phyloP scores from a whole-genome alignment of 2,888 invertebrate genomes.

The Villa cingulata region DNA sequence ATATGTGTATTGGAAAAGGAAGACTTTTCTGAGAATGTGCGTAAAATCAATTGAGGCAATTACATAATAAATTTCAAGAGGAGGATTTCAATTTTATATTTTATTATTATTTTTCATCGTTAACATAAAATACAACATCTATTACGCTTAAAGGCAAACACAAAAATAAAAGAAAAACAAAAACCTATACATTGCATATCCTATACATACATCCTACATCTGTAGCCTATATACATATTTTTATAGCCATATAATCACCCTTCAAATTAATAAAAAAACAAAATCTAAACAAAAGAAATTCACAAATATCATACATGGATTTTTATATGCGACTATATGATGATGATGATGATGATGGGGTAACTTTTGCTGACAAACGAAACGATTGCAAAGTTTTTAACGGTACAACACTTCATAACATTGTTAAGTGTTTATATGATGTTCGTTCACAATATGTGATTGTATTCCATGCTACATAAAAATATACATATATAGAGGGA shows the following conservation, averaged over 20 bases:
- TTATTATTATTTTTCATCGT: not conserved
- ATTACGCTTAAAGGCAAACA: constrained; percentile 4
- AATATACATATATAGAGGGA: too few species aligned
- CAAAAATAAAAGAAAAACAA: too few species aligned
- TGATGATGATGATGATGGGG: constrained; percentile 5
- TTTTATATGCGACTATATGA: too few species aligned
- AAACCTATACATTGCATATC: too few species aligned
- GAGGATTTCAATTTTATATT: constrained; percentile 6
- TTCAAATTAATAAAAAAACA: not conserved
- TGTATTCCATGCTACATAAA: too few species aligned
- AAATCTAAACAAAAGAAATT: not conserved
- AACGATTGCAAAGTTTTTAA: constrained; percentile 13
- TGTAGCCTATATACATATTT: too few species aligned
- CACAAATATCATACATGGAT: not conserved
- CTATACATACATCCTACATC: too few species aligned
- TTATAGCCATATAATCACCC: too few species aligned
- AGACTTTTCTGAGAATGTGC: not conserved
- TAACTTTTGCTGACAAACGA: constrained; percentile 19
- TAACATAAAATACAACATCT: not conserved
- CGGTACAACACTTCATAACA: constrained; percentile 9
- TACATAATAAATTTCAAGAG: too few species aligned
- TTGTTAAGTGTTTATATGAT: constrained; percentile 7
- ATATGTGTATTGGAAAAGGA: not conserved
- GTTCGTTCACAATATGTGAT: not conserved
- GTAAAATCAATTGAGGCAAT: constrained; percentile 7